These are phyloP conservation scores for Hypanus sabinus DNA, from an alignment of 2,113 vertebrate genomes.

Conservation along the genomic window DNA sequence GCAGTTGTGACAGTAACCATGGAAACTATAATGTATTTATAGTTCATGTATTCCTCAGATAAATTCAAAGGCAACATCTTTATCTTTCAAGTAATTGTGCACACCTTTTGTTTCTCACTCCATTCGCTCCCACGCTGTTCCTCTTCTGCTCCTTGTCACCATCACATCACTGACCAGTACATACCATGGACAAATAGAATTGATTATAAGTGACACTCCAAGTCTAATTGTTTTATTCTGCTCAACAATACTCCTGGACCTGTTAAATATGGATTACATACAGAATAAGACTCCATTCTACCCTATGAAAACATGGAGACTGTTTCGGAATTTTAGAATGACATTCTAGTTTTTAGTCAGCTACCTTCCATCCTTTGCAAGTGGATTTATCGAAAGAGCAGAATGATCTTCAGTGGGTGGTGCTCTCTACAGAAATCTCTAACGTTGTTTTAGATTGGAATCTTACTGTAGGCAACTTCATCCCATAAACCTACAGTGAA, in stretches of 20 bases:
- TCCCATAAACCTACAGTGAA: neutral
- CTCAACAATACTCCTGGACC: neutral
- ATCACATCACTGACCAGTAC: too few relatives aligned
- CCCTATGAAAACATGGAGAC: too few relatives aligned
- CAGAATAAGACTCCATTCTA: neutral
- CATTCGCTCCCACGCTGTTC: too few relatives aligned
- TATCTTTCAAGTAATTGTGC: too few relatives aligned
- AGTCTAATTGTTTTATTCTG: neutral
- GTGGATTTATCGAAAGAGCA: neutral
- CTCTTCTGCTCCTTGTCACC: too few relatives aligned
- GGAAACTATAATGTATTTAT: too few relatives aligned
- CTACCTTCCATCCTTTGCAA: neutral
- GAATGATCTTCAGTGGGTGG: neutral
- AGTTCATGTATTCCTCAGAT: too few relatives aligned
- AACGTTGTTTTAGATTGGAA: neutral
- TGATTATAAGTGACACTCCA: neutral
- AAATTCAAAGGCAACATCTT: too few relatives aligned
- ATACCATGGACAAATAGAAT: too few relatives aligned
- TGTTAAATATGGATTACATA: too few relatives aligned
- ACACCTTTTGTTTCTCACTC: too few relatives aligned
- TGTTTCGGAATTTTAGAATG: neutral
- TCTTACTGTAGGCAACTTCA: neutral
- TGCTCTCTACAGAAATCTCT: neutral
- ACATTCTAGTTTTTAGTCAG: neutral
- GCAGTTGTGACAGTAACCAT: too few relatives aligned